Base-by-base conservation (phyloP, 64 coral and sea anemone species). In the Montipora cactus region DNA sequence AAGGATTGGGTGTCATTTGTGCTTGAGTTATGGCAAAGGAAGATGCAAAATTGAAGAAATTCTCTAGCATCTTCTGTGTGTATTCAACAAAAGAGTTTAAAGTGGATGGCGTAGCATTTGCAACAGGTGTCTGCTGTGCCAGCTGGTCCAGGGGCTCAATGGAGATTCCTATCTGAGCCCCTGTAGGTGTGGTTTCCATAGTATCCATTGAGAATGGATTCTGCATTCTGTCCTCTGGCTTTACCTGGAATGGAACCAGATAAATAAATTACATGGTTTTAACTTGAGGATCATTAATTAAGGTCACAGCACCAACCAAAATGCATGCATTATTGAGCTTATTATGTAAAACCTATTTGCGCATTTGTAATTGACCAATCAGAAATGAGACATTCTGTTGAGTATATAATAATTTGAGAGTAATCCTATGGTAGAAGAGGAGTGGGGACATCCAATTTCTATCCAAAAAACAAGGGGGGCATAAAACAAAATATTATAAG, bases 61-160 rank as follows among this genome's bases (percentile, higher is more conserved):
- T 99, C 69, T 99, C 92, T 49, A 99, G 57, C 98, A 99, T 99
- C 83, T 99, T 99, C 61, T 96, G 95, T 5, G 98, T 99, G 80
- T 93, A 99, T 59, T 96, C 91, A 5, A 99, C 95, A 90, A 92
- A 94, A 79, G 92, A 80, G 95, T 99, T 96, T 19, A 99, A 74
- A 19, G 57, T 99, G 14, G 98, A 96, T 28, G 98, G 98, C 6
- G 86, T 96, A 7, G 95, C 46, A 21, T 95, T 91, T 28, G 89
- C 22, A 0, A 84, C 95, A 51, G 98, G 95, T 47, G 93, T 96
- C 69, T 96, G 94, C 28, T 99, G 98, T 11, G 95, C 95, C 1
- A 99, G 66, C 53, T 99, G 91, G 52, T 67, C 64, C 49, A 96
- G 61, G 21, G 98, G 95, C 89, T 99, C 98, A 13, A 99, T 78